Evolutionary conservation across 2,888 invertebrate genomes (phyloP).

Genomic region (Teleiodes luculella): DNA sequence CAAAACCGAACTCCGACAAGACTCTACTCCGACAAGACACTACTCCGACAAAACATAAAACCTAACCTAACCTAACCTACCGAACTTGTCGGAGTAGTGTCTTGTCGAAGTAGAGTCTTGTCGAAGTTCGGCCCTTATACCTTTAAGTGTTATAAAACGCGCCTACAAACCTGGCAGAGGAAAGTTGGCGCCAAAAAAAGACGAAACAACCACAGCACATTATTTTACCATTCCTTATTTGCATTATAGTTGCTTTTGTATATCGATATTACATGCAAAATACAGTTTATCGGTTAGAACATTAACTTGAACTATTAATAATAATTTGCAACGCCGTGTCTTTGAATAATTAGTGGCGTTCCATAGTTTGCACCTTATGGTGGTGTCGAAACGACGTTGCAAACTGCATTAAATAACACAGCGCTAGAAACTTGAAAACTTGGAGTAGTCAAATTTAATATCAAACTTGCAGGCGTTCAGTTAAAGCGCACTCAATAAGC

Average conservation of each 20-base stretch:
- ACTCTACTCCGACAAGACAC: no score
- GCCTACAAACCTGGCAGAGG: no score
- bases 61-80: no score
- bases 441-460: slow-evolving; percentile 18
- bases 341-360: slow-evolving; percentile 1
- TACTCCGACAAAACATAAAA: no score
- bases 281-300: background rate
- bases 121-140: no score
- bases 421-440: slow-evolving; percentile 14
- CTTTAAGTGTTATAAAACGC: no score
- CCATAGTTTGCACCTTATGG: slow-evolving; percentile 8
- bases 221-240: background rate
- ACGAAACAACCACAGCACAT: no score
- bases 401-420: slow-evolving; percentile 19
- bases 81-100: no score
- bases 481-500: slow-evolving; percentile 5
- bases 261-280: no score
- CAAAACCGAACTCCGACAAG: no score
- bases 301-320: slow-evolving; percentile 12
- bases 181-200: no score
- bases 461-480: slow-evolving; percentile 14
- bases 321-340: slow-evolving; percentile 13
- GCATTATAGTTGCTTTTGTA: background rate
- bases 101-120: no score
- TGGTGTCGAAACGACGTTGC: slow-evolving; percentile 7